Base-by-base conservation (phyloP, 2,888 invertebrate genomes). In the Andrena flavipes region DNA sequence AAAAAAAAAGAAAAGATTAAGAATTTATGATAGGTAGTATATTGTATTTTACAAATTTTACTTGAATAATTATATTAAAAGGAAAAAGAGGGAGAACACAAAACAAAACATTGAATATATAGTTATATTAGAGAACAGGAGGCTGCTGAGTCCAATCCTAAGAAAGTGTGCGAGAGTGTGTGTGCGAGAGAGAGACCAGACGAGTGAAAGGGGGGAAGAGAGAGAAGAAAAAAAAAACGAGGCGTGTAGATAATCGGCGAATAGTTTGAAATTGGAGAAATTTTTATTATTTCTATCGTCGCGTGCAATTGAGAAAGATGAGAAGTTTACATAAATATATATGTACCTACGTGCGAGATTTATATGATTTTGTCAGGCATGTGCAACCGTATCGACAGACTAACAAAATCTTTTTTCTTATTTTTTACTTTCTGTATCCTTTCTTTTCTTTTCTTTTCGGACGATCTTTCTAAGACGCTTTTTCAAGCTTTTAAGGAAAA, bases 41-140 rank as follows among this genome's bases (percentile, higher is more conserved):
- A 93, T 93, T 93, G 93, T 93, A 93, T 93, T 93, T 93, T 93
- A 93, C 92, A 93, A 92, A 93, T 93, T 93, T 93, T 93, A 93
- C 92, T 93, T 92, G 91, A 30, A 92, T 92, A 92, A 88, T 87
- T 91, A 89, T 90, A 89, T 85, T 75, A 68, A 84, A 56, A 86
- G 80, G 82, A 73, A 65, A 81, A 76, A 86, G 87, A 85, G 26
- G 23, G 42, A 42, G 42, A 1, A 42, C 13, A 42, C 42, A 42
- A 86, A 88, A 85, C 82, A 86, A 89, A 89, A 88, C 56, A 78
- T 78, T 80, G 73, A 68, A 67, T 71, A 73, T 89, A 91, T 90
- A 89, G 77, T 89, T 87, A 90, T 86, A 88, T 87, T 87, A 88
- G 90, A 90, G 88, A 89, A 88, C 88, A 89, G 90, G 91, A 91